Conservation (phyloP, 2,888 invertebrate species). For the Ochropacha duplaris region DNA sequence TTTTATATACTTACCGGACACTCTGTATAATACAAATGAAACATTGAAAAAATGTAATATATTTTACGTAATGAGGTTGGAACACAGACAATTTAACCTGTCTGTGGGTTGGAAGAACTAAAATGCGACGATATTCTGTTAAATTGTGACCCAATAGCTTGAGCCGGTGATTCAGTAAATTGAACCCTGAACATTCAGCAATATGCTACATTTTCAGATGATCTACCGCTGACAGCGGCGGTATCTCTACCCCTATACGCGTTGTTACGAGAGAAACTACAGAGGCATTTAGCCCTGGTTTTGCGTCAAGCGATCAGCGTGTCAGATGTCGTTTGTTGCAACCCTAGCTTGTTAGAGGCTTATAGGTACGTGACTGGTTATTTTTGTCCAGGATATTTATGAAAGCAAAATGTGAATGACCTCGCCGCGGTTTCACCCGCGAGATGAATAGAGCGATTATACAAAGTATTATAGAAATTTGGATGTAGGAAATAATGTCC, state of each 20-base stretch:
- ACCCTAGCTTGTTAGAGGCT: constrained; percentile 70
- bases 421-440: too few species aligned
- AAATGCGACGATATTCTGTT: too few species aligned
- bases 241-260: constrained; percentile 69
- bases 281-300: constrained; percentile 61
- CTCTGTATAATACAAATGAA: too few species aligned
- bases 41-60: too few species aligned
- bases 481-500: too few species aligned
- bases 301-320: constrained; percentile 71
- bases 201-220: constrained; percentile 49
- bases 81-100: too few species aligned
- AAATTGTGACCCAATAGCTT: too few species aligned
- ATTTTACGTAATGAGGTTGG: too few species aligned
- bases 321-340: constrained; percentile 72
- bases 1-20: too few species aligned
- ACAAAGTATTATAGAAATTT: too few species aligned
- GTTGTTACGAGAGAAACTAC: constrained; percentile 60
- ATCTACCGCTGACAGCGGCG: constrained; percentile 72
- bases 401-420: not conserved
- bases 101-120: too few species aligned
- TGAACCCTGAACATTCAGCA: not conserved
- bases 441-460: too few species aligned
- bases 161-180: not conserved
- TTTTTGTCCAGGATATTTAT: not conserved
- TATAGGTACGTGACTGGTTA: constrained; percentile 53